phyloP scores from a whole-genome alignment of 1,140 invertebrate genomes.

The Chironomus tepperi region DNA sequence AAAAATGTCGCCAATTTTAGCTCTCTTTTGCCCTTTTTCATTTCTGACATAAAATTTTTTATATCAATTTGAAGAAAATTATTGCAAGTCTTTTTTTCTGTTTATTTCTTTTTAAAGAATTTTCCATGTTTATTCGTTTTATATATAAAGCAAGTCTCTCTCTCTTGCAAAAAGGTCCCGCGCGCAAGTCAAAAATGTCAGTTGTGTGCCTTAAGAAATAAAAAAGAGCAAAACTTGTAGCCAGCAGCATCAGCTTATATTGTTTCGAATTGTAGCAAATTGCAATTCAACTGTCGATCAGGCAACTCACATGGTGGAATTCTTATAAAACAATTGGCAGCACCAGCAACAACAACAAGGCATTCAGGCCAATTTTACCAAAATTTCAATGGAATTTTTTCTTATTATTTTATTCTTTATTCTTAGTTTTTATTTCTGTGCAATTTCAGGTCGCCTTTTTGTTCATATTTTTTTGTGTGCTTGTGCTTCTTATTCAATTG shows the following conservation, averaged over 20 bases:
- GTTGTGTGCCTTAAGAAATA: not conserved
- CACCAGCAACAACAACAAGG: not conserved
- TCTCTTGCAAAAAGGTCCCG: not conserved
- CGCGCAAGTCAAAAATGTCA: not conserved
- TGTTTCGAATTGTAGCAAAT: conserved; percentile 1
- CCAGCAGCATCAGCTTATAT: not conserved
- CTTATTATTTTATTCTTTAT: too few species aligned
- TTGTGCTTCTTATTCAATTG: too few species aligned
- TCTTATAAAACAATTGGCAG: not conserved
- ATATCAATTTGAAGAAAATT: not conserved
- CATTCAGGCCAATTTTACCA: not conserved
- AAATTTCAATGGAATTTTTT: conserved; percentile 14
- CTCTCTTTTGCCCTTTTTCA: not conserved
- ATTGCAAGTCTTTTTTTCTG: not conserved
- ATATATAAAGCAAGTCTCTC: not conserved
- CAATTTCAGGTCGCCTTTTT: too few species aligned
- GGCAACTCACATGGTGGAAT: not conserved
- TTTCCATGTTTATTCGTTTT: not conserved
- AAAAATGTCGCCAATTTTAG: not conserved
- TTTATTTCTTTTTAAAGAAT: not conserved
- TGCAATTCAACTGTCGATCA: conserved; percentile 12
- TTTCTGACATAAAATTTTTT: too few species aligned
- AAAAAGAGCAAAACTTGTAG: not conserved
- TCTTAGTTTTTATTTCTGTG: too few species aligned
- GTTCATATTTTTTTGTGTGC: too few species aligned